These are phyloP conservation scores for Andrena minutula DNA, from an alignment of 2,888 invertebrate species.

Conservation along the genomic window DNA sequence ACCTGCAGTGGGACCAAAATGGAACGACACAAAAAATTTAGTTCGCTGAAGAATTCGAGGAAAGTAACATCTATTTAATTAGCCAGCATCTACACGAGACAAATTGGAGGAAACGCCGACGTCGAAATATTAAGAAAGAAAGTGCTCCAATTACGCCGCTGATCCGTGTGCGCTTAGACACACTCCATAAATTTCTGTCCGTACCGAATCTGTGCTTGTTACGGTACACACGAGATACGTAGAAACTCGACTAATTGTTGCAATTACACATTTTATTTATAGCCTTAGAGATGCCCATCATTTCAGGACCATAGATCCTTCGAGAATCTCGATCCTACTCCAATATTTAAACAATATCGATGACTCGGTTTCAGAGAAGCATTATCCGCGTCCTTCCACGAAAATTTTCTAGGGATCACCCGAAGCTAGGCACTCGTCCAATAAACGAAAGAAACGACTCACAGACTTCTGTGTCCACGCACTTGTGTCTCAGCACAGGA, in stretches of 20 bases:
- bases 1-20: slow-evolving; percentile 26
- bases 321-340: too few relatives aligned
- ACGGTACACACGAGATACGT: neutral
- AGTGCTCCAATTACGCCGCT: slow-evolving; percentile 40
- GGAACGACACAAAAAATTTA: neutral
- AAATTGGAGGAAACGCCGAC: slow-evolving; percentile 35
- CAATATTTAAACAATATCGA: too few relatives aligned
- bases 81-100: neutral
- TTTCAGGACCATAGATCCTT: too few relatives aligned
- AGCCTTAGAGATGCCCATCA: too few relatives aligned
- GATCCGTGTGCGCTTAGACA: slow-evolving; percentile 11
- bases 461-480: neutral
- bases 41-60: neutral
- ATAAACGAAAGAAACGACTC: slow-evolving; percentile 1
- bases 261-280: neutral
- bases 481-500: neutral
- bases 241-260: slow-evolving; percentile 3
- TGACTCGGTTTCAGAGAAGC: too few relatives aligned
- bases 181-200: slow-evolving; percentile 26
- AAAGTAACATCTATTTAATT: slow-evolving; percentile 43
- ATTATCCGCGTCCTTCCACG: too few relatives aligned
- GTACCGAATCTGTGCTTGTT: neutral
- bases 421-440: neutral
- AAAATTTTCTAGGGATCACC: too few relatives aligned
- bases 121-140: slow-evolving; percentile 42